Evolutionary conservation across 2,113 vertebrate species (phyloP).

Genomic region (Beaufortia kweichowensis): DNA sequence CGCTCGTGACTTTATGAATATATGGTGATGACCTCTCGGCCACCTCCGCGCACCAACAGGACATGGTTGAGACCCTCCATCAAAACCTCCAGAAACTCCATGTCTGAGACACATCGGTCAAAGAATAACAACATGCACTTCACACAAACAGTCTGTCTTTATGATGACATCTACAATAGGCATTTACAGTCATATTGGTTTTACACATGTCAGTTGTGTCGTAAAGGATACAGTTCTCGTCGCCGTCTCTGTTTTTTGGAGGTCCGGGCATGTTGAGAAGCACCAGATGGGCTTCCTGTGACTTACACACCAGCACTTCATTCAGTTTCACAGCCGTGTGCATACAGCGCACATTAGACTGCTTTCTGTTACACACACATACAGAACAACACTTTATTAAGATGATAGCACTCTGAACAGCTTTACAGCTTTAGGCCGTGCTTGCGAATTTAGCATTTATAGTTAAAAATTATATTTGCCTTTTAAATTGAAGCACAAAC

Average conservation of each 20-base stretch:
- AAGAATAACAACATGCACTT: slow-evolving; percentile 54
- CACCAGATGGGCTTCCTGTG: slow-evolving; percentile 90
- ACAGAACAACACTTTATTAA: background rate
- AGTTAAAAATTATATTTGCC: background rate
- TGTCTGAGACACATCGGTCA: slow-evolving; percentile 79
- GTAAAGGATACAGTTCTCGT: slow-evolving; percentile 96
- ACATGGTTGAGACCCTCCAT: slow-evolving; percentile 91
- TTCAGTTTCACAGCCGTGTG: slow-evolving; percentile 96
- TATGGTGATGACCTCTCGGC: slow-evolving; percentile 95
- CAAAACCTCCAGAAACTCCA: slow-evolving; percentile 96
- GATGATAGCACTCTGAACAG: no score
- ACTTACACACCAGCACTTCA: slow-evolving; percentile 86
- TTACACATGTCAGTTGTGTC: background rate
- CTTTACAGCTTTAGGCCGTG: background rate
- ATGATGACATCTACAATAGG: no score
- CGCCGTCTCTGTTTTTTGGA: slow-evolving; percentile 85
- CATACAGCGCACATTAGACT: slow-evolving; percentile 95
- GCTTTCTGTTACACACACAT: slow-evolving; percentile 77
- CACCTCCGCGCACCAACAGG: slow-evolving; percentile 89
- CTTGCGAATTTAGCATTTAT: background rate
- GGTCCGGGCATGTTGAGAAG: slow-evolving; percentile 97
- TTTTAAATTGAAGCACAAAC: background rate
- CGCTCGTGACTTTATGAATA: slow-evolving; percentile 80
- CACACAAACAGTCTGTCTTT: background rate
- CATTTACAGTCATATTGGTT: no score